A percentile compares a stretch with the other conserved stretches of the same genome.
Evolutionary conservation across 1,140 invertebrate genomes (phyloP).

Genomic region (Magallana ariakensis): DNA sequence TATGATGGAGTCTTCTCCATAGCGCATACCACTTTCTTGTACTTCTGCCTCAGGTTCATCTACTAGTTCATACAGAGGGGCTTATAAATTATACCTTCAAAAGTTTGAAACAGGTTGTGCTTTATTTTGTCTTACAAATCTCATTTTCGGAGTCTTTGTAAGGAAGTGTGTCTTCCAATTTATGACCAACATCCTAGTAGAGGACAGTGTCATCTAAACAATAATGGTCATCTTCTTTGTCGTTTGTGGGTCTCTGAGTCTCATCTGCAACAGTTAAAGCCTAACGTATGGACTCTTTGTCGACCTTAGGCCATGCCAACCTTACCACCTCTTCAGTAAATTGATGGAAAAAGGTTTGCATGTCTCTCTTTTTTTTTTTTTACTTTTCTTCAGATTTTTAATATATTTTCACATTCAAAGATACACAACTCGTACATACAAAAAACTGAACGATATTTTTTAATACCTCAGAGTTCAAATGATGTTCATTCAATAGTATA

Average conservation of each 20-base stretch:
- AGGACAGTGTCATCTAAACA: constrained; percentile 5
- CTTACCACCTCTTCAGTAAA: not conserved
- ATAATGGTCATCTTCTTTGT: not conserved
- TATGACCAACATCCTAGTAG: not conserved
- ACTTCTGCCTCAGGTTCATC: not conserved
- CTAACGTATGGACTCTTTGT: constrained; percentile 31
- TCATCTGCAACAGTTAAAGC: too few species aligned
- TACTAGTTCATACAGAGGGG: not conserved
- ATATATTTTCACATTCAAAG: too few species aligned
- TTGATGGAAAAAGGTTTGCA: not conserved
- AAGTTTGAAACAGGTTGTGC: not conserved
- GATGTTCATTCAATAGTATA: too few species aligned
- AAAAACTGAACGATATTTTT: too few species aligned
- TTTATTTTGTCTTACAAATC: not conserved
- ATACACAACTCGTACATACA: too few species aligned
- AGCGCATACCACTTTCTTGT: not conserved
- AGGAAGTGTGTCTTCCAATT: not conserved
- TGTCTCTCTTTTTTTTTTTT: too few species aligned
- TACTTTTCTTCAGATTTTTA: too few species aligned
- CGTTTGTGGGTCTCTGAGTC: not conserved
- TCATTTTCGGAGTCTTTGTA: not conserved
- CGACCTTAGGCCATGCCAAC: not conserved
- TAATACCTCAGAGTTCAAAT: too few species aligned
- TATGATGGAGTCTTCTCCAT: constrained; percentile 22
- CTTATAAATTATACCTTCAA: not conserved